Percentiles rank a stretch among this genome's conserved stretches.
Evolutionary conservation across 2,797 vertebrate species (phyloP).

Genomic region (Phrynocephalus guinanensis): DNA sequence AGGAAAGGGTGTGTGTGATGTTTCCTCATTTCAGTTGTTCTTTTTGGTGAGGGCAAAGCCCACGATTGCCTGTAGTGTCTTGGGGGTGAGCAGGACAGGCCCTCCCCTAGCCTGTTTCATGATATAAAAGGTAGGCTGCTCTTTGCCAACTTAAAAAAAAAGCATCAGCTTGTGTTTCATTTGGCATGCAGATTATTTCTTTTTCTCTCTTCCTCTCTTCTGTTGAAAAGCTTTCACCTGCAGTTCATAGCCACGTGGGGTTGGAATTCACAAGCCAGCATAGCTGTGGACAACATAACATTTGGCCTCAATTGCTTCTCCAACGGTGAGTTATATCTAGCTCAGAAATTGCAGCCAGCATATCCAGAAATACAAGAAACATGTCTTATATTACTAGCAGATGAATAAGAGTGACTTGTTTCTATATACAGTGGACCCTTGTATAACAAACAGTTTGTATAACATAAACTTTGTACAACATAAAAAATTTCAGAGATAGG

Average conservation of each 20-base stretch:
- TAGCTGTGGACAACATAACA: conserved; percentile 87
- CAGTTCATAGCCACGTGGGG: conserved; percentile 84
- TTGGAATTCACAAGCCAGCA: conserved; percentile 83
- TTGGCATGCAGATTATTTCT: fast-evolving
- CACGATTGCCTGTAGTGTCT: no score
- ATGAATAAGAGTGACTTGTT: neutral
- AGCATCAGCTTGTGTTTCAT: neutral
- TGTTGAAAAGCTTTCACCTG: conserved; percentile 83
- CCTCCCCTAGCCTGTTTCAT: neutral
- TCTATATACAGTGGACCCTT: neutral
- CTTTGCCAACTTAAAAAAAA: neutral
- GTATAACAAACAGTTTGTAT: no score
- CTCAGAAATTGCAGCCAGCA: conserved; percentile 8
- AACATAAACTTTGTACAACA: no score
- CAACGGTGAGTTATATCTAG: conserved; percentile 75
- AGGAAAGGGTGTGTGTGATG: no score
- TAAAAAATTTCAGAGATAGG: no score
- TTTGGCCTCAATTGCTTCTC: conserved; percentile 85
- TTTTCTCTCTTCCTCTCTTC: neutral
- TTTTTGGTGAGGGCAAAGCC: no score
- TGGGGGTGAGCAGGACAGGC: no score
- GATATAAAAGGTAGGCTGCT: neutral
- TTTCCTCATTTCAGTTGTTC: no score
- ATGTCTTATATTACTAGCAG: fast-evolving
- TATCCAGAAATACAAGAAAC: neutral